Evolutionary conservation across 1,140 invertebrate species (phyloP), one percentile per base, ranked within the genome.

Genomic region (Rhynchophorus ferrugineus): DNA sequence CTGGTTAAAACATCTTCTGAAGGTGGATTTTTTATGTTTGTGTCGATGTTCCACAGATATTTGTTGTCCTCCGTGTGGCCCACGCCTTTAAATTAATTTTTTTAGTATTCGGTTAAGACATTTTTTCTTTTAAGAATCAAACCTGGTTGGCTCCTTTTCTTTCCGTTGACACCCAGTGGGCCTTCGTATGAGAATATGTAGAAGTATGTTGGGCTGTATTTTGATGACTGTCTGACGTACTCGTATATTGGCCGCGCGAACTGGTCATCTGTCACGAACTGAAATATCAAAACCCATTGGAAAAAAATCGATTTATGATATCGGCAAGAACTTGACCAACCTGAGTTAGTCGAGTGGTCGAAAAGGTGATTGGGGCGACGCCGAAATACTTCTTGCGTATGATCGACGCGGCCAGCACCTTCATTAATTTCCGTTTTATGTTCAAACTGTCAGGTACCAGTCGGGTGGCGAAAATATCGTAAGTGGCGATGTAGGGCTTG

Each of bases 141-240:
- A 49, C 38, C 48, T 21, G 48, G n/a, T 16, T 16, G 21, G 14
- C 34, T 16, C 3, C 38, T 36, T 39, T 19, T 17, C 20, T 48
- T 48, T 5, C 45, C 35, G 11, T 42, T 39, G 6, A 42, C 18
- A 8, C 47, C 39, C 8, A 42, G 22, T 13, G 47, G 19, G 6
- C 61, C 61, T 45, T 59, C 35, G 42, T 61, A 59, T n/a, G 47
- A 54, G 44, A 62, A 62, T 24, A 53, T 48, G 22, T 62, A 63
- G 9, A 63, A 44, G 49, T 61, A 63, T 6, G 50, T 52, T 14
- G 54, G 57, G 18, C 39, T 35, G n/a, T 54, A 43, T 48, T 57
- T 46, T 9, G 59, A 54, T 3, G 41, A 43, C 19, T 59, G 45
- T 14, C 43, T 35, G 13, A 48, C 52, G 39, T 52, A 50, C 42